Percentiles rank a stretch among this genome's conserved stretches.
phyloP scores from a whole-genome alignment of 1,140 invertebrate species.

The Schlechtendalia chinensis region DNA sequence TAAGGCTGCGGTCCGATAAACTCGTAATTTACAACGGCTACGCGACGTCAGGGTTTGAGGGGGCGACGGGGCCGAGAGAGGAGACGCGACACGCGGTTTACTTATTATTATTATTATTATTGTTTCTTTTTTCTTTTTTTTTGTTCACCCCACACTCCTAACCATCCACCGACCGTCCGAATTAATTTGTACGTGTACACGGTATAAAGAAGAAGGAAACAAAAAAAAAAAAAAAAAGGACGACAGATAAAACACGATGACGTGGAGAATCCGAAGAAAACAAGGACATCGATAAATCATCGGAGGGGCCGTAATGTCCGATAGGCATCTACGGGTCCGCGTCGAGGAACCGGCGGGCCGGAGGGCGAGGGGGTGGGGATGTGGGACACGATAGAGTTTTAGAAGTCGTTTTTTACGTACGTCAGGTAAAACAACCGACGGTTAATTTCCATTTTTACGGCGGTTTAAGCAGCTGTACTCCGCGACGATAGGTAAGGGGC shows the following conservation, averaged over 20 bases:
- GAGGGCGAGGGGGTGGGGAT: too few species aligned
- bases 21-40: conserved; percentile 33
- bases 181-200: conserved; percentile 39
- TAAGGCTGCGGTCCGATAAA: conserved; percentile 48
- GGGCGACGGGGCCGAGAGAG: too few species aligned
- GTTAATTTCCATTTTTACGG: conserved; percentile 47
- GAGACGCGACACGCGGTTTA: neutral
- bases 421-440: neutral
- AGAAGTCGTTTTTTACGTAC: neutral
- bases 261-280: conserved; percentile 31
- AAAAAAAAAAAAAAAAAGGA: neutral
- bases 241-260: conserved; percentile 22
- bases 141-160: too few species aligned
- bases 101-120: neutral
- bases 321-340: conserved; percentile 32
- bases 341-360: too few species aligned
- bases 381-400: conserved; percentile 35
- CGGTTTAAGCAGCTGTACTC: conserved; percentile 7
- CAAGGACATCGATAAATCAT: conserved; percentile 45
- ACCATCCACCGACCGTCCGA: too few species aligned
- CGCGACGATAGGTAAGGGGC: neutral
- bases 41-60: neutral
- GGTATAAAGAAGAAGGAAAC: too few species aligned
- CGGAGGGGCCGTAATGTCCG: conserved; percentile 25
- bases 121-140: neutral